Evolutionary conservation across 92 coral and sea anemone species (phyloP), one percentile per base, ranked within the genome.

Genomic region (Epizoanthus ramosus): DNA sequence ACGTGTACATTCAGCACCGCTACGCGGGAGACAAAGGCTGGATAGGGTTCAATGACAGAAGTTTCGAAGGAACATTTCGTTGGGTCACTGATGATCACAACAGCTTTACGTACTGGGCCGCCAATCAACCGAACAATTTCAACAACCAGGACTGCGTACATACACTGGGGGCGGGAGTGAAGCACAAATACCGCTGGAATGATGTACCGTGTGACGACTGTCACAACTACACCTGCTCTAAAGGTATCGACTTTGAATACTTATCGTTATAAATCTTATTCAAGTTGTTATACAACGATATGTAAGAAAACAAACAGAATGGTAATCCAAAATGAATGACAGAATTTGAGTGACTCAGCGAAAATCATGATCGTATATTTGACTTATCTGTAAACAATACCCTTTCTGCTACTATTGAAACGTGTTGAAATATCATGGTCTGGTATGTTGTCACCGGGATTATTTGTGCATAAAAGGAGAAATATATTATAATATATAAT

Each of bases 61-160:
- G 71, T 9, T 59, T 22, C 0, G 92, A 88, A 43, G 92, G 92
- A 5, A 74, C 79, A 1, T 88, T 79, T 15, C 85, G 74, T 3
- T 88, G 92, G 92, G 80, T 66, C 14, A 83, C 75, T 8, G 83
- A 59, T 3, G 79, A 75, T 15, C 76, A 58, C 21, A 76, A 69
- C 16, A 19, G 47, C 73, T 88, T 88, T 19, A 84, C 86, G 3
- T 88, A 59, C 83, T 88, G 92, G 92, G 92, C 92, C 9, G 66
- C 50, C 6, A 67, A 80, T 45, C 92, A 88, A 43, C 92, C 92
- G 0, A 88, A 88, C 41, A 66, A 88, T 59, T 73, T 23, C 24
- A 60, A 67, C 41, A 66, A 88, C 69, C 81, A 88, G 57, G 92
- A 88, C 86, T 88, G 92, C 35, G 92, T 88, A 18, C 92, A 88